These are phyloP conservation scores for Antechinus stuartii DNA, from an alignment of 2,113 vertebrate species.

Conservation along the genomic window DNA sequence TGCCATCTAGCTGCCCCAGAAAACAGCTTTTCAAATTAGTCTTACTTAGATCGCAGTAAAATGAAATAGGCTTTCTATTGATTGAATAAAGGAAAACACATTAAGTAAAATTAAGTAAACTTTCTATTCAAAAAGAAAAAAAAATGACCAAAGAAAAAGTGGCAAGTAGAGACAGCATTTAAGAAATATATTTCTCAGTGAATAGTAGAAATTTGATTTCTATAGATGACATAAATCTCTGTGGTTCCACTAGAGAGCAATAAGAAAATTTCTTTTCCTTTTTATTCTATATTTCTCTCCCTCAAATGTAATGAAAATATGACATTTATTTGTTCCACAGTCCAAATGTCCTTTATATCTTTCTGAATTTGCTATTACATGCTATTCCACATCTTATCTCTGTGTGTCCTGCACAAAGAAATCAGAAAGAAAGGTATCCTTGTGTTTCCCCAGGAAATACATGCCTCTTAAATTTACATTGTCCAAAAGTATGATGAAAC, in stretches of 20 bases:
- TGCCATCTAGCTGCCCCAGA: too few relatives aligned
- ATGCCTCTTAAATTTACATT: slow-evolving; percentile 25
- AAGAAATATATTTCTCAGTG: neutral
- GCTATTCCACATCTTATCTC: neutral
- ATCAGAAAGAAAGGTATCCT: slow-evolving; percentile 3
- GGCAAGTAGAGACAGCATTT: neutral
- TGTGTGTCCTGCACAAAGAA: slow-evolving; percentile 13
- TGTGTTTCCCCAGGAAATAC: slow-evolving; percentile 13
- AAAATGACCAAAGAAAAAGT: slow-evolving; percentile 1
- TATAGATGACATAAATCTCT: neutral
- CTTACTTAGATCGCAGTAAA: neutral
- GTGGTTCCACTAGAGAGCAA: neutral
- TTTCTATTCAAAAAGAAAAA: slow-evolving; percentile 5
- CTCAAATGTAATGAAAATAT: neutral
- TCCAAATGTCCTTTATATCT: neutral
- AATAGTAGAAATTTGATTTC: neutral
- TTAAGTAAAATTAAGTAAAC: too few relatives aligned
- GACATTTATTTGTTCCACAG: neutral
- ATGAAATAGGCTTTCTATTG: neutral
- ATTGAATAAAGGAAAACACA: too few relatives aligned
- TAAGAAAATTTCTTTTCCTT: neutral
- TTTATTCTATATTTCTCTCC: neutral
- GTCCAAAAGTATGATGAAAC: slow-evolving; percentile 23
- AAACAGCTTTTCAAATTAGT: neutral
- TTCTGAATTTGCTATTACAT: neutral